Evolutionary conservation across 2,888 invertebrate genomes (phyloP), one percentile per base, ranked within the genome.

Genomic region (Ornithoptera priamus): DNA sequence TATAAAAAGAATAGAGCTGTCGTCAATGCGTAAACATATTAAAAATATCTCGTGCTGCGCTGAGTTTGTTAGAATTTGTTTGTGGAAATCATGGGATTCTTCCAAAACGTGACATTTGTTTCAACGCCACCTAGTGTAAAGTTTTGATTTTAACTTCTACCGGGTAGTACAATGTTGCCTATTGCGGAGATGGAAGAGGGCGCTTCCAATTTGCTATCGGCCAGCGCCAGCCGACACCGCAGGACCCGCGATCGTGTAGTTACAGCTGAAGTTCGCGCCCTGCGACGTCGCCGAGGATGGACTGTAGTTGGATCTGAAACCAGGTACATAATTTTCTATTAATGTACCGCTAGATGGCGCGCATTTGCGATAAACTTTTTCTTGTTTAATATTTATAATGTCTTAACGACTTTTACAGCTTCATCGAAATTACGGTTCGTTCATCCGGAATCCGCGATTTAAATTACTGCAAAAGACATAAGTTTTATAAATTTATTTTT

Each of bases 301-400:
- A 96, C 96, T 6, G 96, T 96, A 63, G 94, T 96, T 70, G 96
- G 96, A 75, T 95, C 95, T 75, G 96, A 96, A 93, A 92, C 95
- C 80, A 94, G 95, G 96, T 95, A 87, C 93, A 89, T 84, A 65
- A 57, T 36, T 53, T 46, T 67, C 62, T 74, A 69, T 63, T 42
- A 10, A 46, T 20, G 3, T 22, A n/a, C 66, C 75, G 70, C 77
- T 75, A 91, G 92, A 86, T 88, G 92, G 76, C 89, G 83, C 39
- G 1, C 30, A 30, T 30, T 30, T 30, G 5, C 30, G 3, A 0
- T 30, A 5, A 30, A 30, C 30, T 30, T 30, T 30, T 30, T 30
- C 3, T 30, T 5, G 30, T 3, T 30, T 30, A 30, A 30, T 30
- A 30, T 3, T 30, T 4, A 30, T 4, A 4, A 0, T 30, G 30